These are phyloP conservation scores for Crax fasciolata DNA, from an alignment of 2,797 vertebrate species.

Conservation along the genomic window DNA sequence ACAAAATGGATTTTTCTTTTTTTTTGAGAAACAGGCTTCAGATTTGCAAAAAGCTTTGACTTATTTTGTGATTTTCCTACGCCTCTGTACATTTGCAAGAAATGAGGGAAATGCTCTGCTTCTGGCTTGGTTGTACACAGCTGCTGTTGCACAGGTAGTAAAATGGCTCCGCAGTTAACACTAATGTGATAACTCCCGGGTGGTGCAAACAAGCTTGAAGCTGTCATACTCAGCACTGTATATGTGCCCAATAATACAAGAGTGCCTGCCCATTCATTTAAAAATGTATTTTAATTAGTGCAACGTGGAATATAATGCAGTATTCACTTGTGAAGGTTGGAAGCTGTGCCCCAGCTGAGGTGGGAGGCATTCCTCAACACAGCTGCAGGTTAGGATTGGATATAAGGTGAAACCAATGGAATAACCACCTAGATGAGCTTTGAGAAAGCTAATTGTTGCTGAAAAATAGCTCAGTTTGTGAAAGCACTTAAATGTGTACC, in stretches of 20 bases:
- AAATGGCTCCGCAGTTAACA: neutral
- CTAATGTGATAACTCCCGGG: neutral
- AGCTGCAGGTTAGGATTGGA: neutral
- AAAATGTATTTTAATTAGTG: neutral
- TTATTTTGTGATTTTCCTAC: neutral
- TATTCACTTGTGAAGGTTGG: neutral
- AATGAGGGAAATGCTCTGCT: neutral
- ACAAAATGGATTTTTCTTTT: neutral
- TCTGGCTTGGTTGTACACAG: neutral
- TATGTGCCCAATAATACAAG: neutral
- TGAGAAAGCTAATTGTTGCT: neutral
- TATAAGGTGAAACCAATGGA: neutral
- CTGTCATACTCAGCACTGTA: neutral
- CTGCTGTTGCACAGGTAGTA: neutral
- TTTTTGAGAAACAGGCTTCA: neutral
- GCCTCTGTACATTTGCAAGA: neutral
- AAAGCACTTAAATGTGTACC: neutral
- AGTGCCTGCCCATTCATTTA: neutral
- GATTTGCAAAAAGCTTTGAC: neutral
- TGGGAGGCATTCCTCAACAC: neutral
- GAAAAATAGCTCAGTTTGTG: neutral
- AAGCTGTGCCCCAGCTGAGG: neutral
- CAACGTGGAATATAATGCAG: neutral
- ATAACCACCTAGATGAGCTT: neutral
- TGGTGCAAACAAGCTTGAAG: neutral